phyloP scores from a whole-genome alignment of 2,888 invertebrate genomes.

The Parasteatoda lunata region DNA sequence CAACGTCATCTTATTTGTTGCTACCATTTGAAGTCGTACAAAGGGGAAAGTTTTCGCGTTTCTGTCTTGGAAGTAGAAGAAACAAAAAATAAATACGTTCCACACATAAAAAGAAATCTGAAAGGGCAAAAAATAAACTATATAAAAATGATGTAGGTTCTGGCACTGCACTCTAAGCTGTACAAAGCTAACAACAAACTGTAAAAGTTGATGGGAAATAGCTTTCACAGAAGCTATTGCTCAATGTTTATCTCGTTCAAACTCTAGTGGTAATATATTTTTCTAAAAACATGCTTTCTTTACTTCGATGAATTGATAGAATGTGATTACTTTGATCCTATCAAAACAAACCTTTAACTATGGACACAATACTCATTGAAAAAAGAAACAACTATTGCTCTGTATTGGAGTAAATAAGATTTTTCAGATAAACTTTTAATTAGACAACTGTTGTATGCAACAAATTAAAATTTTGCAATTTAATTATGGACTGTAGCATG shows the following conservation, averaged over 20 bases:
- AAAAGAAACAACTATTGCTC: too few species aligned
- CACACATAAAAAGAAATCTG: conserved; percentile 46
- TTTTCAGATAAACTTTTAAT: too few species aligned
- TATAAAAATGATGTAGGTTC: conserved; percentile 52
- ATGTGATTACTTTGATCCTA: not conserved
- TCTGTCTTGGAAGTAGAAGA: conserved; percentile 14
- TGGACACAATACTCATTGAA: too few species aligned
- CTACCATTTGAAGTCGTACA: conserved; percentile 53
- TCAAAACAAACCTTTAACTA: too few species aligned
- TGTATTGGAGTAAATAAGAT: too few species aligned
- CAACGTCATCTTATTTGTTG: conserved; percentile 57
- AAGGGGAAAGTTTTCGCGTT: conserved; percentile 39
- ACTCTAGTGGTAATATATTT: conserved; percentile 34
- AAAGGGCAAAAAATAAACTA: conserved; percentile 31
- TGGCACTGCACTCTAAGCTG: conserved; percentile 28
- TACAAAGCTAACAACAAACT: conserved; percentile 40
- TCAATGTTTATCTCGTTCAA: conserved; percentile 40
- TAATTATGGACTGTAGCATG: too few species aligned
- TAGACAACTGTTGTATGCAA: too few species aligned
- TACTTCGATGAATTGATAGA: not conserved
- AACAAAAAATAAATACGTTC: conserved; percentile 52
- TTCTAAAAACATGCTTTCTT: not conserved
- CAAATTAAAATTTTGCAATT: too few species aligned
- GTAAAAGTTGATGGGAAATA: conserved; percentile 52
- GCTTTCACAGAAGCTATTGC: conserved; percentile 38